Evolutionary conservation across 1,140 invertebrate species (phyloP).

Genomic region (Chironomus tepperi): DNA sequence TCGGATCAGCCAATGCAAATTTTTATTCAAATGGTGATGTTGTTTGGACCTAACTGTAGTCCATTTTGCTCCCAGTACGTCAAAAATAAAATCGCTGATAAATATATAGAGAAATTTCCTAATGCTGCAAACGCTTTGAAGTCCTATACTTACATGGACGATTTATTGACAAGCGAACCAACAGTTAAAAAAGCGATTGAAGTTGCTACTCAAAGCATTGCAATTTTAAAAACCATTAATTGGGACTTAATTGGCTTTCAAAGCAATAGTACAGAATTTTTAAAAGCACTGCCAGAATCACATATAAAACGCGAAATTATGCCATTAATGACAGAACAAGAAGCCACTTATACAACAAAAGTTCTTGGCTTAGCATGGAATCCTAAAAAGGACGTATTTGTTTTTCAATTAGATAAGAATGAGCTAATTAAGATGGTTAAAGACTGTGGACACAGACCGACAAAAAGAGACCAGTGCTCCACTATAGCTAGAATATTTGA

Average conservation of each 20-base stretch:
- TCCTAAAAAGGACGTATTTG: neutral
- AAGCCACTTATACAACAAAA: neutral
- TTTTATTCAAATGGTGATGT: neutral
- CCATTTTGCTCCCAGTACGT: neutral
- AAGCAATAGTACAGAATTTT: neutral
- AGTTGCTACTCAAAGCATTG: conserved; percentile 24
- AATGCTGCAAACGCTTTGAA: neutral
- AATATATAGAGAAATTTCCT: neutral
- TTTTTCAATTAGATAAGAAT: neutral
- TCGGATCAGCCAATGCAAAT: neutral
- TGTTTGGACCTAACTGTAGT: neutral
- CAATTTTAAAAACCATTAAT: neutral
- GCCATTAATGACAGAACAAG: neutral
- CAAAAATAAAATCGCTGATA: neutral
- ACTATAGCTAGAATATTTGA: conserved; percentile 31
- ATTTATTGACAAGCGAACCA: neutral
- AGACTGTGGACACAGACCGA: no score
- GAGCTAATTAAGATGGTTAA: neutral
- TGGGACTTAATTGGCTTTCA: neutral
- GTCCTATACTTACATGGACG: neutral
- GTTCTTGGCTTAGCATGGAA: neutral
- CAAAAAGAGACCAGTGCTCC: conserved; percentile 28
- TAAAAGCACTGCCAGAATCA: neutral
- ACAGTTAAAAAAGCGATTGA: neutral
- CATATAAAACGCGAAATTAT: neutral